Evolutionary conservation across 2,797 vertebrate species (phyloP).

Genomic region (Allobates femoralis): DNA sequence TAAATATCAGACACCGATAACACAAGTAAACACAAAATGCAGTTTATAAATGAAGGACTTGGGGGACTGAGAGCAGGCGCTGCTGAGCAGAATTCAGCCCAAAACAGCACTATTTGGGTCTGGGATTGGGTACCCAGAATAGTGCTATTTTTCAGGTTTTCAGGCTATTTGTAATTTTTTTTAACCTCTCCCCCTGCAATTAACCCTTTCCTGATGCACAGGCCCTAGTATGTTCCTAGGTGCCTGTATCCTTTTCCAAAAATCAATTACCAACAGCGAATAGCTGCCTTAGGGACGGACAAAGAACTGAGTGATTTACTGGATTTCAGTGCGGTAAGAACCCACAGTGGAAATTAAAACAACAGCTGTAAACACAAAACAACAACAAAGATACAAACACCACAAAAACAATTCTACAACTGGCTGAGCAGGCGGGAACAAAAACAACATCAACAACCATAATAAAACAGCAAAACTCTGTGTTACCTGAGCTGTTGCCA

Average conservation of each 20-base stretch:
- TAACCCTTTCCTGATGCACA: conserved; percentile 49
- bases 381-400: conserved; percentile 48
- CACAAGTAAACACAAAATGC: too few species aligned
- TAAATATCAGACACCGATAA: too few species aligned
- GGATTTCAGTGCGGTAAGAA: conserved; percentile 99
- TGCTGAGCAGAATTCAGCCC: conserved; percentile 50
- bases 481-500: conserved; percentile 71
- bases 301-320: conserved; percentile 99
- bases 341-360: conserved; percentile 77
- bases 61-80: conserved; percentile 43
- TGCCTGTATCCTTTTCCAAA: conserved; percentile 90
- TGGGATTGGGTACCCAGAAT: conserved; percentile 60
- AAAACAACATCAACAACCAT: conserved; percentile 4
- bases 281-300: conserved; percentile 99
- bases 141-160: conserved; percentile 53
- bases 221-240: conserved; percentile 81
- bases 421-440: conserved; percentile 12
- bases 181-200: neutral
- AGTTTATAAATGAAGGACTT: too few species aligned
- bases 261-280: conserved; percentile 99
- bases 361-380: conserved; percentile 57
- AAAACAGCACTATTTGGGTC: conserved; percentile 59
- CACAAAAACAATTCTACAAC: neutral
- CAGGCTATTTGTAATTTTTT: conserved; percentile 39
- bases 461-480: conserved; percentile 68